A percentile compares a stretch with the other conserved stretches of the same genome.
Evolutionary conservation across 2,797 vertebrate species (phyloP).

Genomic region (Rousettus madagascariensis): DNA sequence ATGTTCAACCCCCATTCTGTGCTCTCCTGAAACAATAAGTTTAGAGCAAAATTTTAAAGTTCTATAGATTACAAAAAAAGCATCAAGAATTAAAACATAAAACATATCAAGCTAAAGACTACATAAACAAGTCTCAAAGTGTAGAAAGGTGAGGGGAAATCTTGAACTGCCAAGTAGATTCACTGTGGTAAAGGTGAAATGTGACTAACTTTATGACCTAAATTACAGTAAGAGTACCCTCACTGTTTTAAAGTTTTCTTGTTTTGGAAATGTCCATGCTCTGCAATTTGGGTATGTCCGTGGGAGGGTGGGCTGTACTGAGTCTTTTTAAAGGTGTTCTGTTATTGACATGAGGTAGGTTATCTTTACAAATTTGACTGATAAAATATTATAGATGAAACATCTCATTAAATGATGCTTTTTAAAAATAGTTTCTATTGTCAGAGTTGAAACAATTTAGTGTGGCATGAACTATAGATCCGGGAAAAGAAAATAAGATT

Average conservation of each 20-base stretch:
- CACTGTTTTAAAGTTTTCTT: not conserved
- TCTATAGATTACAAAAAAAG: slow-evolving; percentile 31
- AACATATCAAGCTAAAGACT: not conserved
- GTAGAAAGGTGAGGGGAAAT: not conserved
- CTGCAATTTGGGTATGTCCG: not conserved
- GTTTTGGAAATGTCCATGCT: not conserved
- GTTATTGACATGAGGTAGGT: not conserved
- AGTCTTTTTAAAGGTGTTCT: not conserved
- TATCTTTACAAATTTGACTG: not conserved
- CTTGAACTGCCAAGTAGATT: not conserved
- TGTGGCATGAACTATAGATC: not conserved
- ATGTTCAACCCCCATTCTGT: slow-evolving; percentile 69
- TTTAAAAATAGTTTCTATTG: not conserved
- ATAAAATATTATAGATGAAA: not conserved
- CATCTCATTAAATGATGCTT: not conserved
- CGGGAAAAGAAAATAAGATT: not conserved
- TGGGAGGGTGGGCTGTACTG: too few relatives aligned
- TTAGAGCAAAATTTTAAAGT: not conserved
- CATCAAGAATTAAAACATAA: slow-evolving; percentile 16
- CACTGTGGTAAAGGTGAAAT: not conserved
- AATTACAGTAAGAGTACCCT: not conserved
- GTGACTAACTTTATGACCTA: not conserved
- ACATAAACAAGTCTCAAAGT: not conserved
- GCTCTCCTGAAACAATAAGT: slow-evolving; percentile 73
- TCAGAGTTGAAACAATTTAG: not conserved